Conservation (phyloP, 2,888 invertebrate species). For the Calameuta idolon region DNA sequence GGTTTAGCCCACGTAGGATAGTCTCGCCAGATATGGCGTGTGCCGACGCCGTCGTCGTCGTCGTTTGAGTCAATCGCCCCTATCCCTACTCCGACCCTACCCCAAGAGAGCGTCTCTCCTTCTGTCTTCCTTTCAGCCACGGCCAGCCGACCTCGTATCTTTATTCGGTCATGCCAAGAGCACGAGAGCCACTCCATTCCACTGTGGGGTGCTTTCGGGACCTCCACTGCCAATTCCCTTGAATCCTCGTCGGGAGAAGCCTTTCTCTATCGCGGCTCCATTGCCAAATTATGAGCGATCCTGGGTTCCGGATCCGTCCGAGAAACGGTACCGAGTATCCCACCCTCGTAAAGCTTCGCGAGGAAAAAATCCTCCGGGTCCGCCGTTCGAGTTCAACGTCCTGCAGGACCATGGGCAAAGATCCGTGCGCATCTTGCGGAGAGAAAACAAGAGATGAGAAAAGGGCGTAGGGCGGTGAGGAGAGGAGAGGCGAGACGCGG, state of each 20-base stretch:
- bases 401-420: not conserved
- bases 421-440: not conserved
- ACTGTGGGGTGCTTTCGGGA: slow-evolving; percentile 1
- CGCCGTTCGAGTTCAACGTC: not conserved
- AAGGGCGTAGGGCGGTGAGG: slow-evolving; percentile 16
- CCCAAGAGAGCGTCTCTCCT: slow-evolving; percentile 17
- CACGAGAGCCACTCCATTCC: not conserved
- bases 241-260: not conserved
- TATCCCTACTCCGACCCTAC: slow-evolving; percentile 30
- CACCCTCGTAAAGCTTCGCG: not conserved
- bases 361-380: not conserved
- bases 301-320: not conserved
- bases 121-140: slow-evolving; percentile 22
- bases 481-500: not conserved
- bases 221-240: not conserved
- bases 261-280: not conserved
- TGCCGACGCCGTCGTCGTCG: slow-evolving; percentile 48
- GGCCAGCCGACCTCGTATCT: slow-evolving; percentile 47
- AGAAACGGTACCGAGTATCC: not conserved
- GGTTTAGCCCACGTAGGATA: slow-evolving; percentile 61
- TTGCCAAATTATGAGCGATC: too few relatives aligned
- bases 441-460: slow-evolving; percentile 21
- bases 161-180: slow-evolving; percentile 49
- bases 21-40: slow-evolving; percentile 65
- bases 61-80: slow-evolving; percentile 41